These are phyloP conservation scores for Vultur gryphus DNA, from an alignment of 2,797 vertebrate genomes.

Conservation along the genomic window DNA sequence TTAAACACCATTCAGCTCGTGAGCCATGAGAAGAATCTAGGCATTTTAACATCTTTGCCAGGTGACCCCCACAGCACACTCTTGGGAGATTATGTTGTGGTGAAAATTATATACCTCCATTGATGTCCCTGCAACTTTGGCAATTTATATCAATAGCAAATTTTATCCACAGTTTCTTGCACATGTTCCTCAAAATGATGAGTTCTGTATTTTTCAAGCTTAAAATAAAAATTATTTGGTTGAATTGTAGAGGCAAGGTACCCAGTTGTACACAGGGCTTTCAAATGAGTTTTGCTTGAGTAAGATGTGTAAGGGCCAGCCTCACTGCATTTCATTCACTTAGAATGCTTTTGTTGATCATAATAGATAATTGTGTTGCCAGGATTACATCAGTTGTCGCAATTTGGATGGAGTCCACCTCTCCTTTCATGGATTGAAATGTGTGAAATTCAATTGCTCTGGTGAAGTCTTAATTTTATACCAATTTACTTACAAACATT, in stretches of 20 bases:
- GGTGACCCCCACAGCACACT: neutral
- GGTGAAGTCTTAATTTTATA: conserved; percentile 54
- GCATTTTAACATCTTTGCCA: neutral
- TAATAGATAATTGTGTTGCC: neutral
- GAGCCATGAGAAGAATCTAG: neutral
- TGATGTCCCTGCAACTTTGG: neutral
- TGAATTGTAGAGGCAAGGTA: neutral
- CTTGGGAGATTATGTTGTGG: neutral
- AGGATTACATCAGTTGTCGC: neutral
- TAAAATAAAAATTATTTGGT: neutral
- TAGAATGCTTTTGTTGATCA: neutral
- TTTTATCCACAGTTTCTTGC: neutral
- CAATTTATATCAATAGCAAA: neutral
- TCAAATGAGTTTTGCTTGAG: neutral
- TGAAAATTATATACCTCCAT: neutral
- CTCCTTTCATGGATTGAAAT: conserved; percentile 16
- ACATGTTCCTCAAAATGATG: neutral
- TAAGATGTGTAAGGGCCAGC: neutral
- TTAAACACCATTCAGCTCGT: neutral
- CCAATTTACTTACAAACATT: conserved; percentile 15
- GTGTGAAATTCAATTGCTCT: conserved; percentile 29
- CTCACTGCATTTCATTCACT: neutral
- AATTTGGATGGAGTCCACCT: conserved; percentile 3
- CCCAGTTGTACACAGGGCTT: neutral
- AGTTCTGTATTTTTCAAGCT: neutral